Evolutionary conservation across 2,113 vertebrate genomes (phyloP).

Genomic region (Apus apus): DNA sequence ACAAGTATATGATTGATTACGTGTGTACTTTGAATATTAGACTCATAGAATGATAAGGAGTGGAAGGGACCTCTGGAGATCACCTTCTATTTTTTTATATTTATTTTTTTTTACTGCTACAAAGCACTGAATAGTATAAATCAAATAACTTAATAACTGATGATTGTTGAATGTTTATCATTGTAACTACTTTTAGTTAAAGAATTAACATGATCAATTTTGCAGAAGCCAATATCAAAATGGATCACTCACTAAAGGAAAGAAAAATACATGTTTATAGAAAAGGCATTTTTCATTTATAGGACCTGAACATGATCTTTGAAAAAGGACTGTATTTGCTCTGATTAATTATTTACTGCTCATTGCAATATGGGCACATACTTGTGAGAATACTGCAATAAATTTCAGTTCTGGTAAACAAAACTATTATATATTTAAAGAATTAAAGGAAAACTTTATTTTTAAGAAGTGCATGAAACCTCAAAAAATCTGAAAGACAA

Average conservation of each 20-base stretch:
- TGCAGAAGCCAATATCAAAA: neutral
- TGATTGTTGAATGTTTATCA: neutral
- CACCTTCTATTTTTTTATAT: no score
- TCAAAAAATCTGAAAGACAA: neutral
- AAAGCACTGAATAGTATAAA: neutral
- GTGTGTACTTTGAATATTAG: neutral
- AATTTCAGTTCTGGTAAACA: neutral
- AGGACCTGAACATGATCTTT: neutral
- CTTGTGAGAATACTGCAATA: neutral
- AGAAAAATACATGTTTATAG: neutral
- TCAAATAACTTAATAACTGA: neutral
- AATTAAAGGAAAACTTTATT: neutral
- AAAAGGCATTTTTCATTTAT: neutral
- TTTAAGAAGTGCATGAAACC: neutral
- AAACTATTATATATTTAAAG: neutral
- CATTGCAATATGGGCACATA: neutral
- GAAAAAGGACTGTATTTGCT: neutral
- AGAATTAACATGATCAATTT: neutral
- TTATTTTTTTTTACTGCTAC: neutral
- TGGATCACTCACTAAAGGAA: neutral
- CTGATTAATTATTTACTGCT: neutral
- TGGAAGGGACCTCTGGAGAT: no score
- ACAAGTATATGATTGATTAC: constrained; percentile 2
- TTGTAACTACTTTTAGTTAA: neutral
- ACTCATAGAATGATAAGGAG: no score